Evolutionary conservation across 2,888 invertebrate species (phyloP), one percentile per base, ranked within the genome.

Genomic region (Drosophila pegasa): DNA sequence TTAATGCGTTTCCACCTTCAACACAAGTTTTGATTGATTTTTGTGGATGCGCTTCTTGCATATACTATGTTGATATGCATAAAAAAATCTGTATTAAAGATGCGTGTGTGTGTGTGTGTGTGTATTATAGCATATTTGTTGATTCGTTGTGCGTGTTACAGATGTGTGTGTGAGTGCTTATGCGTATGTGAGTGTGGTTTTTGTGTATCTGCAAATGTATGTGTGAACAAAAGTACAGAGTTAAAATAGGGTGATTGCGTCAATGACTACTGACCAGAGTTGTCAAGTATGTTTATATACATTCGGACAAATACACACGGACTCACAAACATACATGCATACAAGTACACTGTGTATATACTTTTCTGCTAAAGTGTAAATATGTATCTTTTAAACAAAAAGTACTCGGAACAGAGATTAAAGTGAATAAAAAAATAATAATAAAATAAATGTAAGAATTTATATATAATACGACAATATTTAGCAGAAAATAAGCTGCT

Each of bases 181-280:
- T 43, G 43, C 37, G 16, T 62, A 38, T 61, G 31, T 43, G n/a
- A n/a, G 40, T 54, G 38, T 63, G 62, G 31, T 59, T 56, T 58
- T 43, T 70, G 43, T 55, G 56, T 45, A 38, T 75, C 55, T 64
- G 45, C 43, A 37, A 33, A 33, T 41, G 63, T 60, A 56, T 50
- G 29, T 55, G 61, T 60, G 67, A 65, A 64, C 37, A 59, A 71
- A 69, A 75, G 73, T 74, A 70, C 69, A 69, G 69, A 83, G 63
- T 78, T 79, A 82, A 82, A 78, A 88, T 88, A 75, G 73, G 80
- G 80, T 87, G 84, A 87, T 85, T 85, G 89, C 84, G 84, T 88
- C 84, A 85, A 85, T 84, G 80, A 80, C 64, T 72, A 64, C 69
- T 58, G 66, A 59, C 70, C 72, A 84, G 89, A 80, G 84, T 87